Percentiles rank a stretch among this genome's conserved stretches.
Evolutionary conservation across 2,113 vertebrate species (phyloP).

Genomic region (Neofelis nebulosa): DNA sequence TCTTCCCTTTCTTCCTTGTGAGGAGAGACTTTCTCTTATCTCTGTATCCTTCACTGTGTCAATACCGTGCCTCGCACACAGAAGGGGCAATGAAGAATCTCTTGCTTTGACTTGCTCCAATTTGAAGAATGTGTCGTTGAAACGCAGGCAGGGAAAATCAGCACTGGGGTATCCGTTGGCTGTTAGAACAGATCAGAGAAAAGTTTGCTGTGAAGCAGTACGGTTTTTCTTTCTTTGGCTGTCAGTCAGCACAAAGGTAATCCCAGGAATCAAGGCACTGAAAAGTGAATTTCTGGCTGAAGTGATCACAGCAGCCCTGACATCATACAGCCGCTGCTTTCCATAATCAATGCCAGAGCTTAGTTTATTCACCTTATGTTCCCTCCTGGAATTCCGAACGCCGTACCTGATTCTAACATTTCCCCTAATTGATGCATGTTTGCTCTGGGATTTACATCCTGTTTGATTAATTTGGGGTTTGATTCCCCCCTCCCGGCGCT

Average conservation of each 20-base stretch:
- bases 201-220: constrained; percentile 66
- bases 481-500: constrained; percentile 77
- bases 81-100: not conserved
- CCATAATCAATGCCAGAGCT: constrained; percentile 81
- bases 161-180: not conserved
- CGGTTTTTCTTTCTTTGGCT: constrained; percentile 70
- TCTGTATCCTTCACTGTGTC: not conserved
- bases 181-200: constrained; percentile 54
- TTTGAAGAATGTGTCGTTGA: not conserved
- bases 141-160: constrained; percentile 3
- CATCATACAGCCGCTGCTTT: constrained; percentile 81
- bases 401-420: constrained; percentile 81
- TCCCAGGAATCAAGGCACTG: constrained; percentile 74
- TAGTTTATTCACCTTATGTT: constrained; percentile 79
- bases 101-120: not conserved
- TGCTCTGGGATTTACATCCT: constrained; percentile 83
- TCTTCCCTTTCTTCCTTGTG: not conserved
- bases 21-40: not conserved
- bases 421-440: constrained; percentile 83
- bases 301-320: constrained; percentile 80
- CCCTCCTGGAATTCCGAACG: constrained; percentile 78
- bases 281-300: constrained; percentile 79
- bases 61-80: not conserved
- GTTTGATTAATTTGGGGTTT: constrained; percentile 83
- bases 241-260: constrained; percentile 76